Evolutionary conservation across 2,888 invertebrate species (phyloP).

Genomic region (Cenopis cana): DNA sequence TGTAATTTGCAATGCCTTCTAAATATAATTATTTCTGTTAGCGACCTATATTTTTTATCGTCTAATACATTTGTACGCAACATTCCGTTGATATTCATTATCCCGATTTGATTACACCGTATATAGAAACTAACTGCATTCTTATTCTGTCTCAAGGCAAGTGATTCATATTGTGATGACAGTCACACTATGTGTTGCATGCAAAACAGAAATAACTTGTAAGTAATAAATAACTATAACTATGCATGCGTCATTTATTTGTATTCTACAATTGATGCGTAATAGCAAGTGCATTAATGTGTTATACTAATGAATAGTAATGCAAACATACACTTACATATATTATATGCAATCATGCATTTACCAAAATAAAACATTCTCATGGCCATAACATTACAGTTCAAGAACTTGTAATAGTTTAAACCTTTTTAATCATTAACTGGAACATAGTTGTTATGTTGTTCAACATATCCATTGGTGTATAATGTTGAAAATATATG

Average conservation of each 20-base stretch:
- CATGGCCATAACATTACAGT: conserved; percentile 10
- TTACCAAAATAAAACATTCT: conserved; percentile 18
- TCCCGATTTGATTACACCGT: background rate
- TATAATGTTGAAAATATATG: no score
- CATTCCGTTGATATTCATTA: conserved; percentile 7
- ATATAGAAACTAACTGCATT: conserved; percentile 1
- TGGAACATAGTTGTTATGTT: background rate
- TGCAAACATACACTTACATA: background rate
- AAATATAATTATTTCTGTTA: conserved; percentile 12
- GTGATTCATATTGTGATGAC: conserved; percentile 23
- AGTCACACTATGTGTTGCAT: conserved; percentile 16
- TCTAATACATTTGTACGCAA: background rate
- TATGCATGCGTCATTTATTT: conserved; percentile 5
- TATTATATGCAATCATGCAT: background rate
- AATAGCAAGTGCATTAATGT: background rate
- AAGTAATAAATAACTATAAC: no score
- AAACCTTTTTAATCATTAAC: background rate
- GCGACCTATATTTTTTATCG: conserved; percentile 28
- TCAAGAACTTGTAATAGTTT: background rate
- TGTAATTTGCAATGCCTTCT: conserved; percentile 9
- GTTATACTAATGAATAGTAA: background rate
- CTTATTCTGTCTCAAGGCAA: conserved; percentile 21
- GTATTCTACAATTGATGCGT: background rate
- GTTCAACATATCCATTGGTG: background rate
- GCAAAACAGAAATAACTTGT: conserved; percentile 5